These are phyloP conservation scores for Neodiprion lecontei DNA, from an alignment of 1,140 invertebrate species.

Conservation along the genomic window DNA sequence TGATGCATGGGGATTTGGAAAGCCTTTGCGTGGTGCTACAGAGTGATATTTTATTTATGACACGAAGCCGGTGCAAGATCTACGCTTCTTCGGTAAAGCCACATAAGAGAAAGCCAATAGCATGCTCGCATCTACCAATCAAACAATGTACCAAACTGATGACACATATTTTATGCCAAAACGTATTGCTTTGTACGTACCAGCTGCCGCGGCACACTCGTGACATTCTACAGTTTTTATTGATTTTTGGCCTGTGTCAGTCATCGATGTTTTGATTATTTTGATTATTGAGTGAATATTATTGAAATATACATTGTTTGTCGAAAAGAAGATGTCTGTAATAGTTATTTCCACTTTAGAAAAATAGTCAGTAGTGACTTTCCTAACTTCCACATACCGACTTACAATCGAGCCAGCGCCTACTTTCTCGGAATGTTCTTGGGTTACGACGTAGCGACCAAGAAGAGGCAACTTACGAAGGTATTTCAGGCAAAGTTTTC, in stretches of 20 bases:
- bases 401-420: conserved; percentile 60
- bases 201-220: no score
- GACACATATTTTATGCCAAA: no score
- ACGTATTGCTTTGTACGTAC: no score
- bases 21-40: not conserved
- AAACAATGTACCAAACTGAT: no score
- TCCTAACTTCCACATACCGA: conserved; percentile 38
- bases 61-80: not conserved
- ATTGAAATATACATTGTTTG: no score
- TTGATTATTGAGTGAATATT: not conserved
- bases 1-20: no score
- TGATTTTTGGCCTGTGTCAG: no score
- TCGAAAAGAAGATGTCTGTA: not conserved
- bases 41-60: not conserved
- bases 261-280: no score
- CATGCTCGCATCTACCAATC: no score
- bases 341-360: not conserved
- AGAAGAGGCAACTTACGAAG: conserved; percentile 19
- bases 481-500: not conserved
- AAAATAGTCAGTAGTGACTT: conserved; percentile 6
- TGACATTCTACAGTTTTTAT: no score
- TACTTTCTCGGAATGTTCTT: conserved; percentile 66
- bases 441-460: conserved; percentile 55
- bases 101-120: no score
- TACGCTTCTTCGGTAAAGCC: no score